These are phyloP conservation scores for human (Homo sapiens) DNA, from an alignment of 2,113 vertebrate species.

Conservation along the genomic window DNA sequence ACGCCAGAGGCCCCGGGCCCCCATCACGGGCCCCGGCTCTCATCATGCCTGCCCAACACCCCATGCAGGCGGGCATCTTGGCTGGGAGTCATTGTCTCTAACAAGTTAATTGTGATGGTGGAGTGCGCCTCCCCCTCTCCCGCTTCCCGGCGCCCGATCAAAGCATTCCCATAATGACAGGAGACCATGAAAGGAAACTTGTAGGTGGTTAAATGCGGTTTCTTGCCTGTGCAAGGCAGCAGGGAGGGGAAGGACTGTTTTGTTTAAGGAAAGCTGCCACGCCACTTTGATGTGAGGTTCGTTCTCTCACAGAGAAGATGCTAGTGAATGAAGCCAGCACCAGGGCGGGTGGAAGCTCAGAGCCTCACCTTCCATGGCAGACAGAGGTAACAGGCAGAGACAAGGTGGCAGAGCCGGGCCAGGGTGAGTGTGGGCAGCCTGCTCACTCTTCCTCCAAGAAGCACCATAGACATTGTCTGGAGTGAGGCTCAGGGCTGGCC, in stretches of 20 bases:
- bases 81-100: constrained; percentile 38
- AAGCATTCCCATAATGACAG: constrained; percentile 49
- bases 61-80: constrained; percentile 48
- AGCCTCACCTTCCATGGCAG: not conserved
- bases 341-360: not conserved
- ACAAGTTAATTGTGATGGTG: constrained; percentile 59
- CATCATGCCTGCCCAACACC: constrained; percentile 22
- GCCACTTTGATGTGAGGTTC: not conserved
- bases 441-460: not conserved
- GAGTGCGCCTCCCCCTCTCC: constrained; percentile 1
- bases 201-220: constrained; percentile 57
- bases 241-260: not conserved
- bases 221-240: not conserved
- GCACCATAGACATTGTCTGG: not conserved
- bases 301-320: not conserved
- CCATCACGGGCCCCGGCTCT: not conserved
- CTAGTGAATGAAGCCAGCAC: not conserved
- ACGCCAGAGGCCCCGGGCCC: fast-evolving
- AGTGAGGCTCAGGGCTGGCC: not conserved
- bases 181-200: constrained; percentile 53
- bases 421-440: not conserved
- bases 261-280: not conserved
- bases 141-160: not conserved
- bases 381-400: not conserved
- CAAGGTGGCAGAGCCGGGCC: not conserved